Base-by-base conservation (phyloP, 1,140 invertebrate genomes). In the Lithobius niger region DNA sequence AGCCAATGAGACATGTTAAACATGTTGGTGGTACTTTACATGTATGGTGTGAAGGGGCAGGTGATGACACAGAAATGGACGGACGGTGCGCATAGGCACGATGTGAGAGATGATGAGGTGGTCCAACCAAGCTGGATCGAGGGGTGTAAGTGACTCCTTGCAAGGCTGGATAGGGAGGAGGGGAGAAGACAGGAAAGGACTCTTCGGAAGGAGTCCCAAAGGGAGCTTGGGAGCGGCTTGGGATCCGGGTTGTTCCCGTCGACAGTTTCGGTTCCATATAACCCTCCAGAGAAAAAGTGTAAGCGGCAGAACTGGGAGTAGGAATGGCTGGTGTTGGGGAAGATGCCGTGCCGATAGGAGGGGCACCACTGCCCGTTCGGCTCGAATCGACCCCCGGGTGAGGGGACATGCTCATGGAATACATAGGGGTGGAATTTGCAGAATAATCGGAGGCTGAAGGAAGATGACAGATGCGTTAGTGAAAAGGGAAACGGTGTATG, bases 131-230 rank as follows among this genome's bases (percentile, higher is more conserved):
- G 19, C 52, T 54, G 31, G 52, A 43, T 25, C 52, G 52, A n/a
- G 52, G 52, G 4, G 52, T 54, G 25, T 50, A 50, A 27, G 48
- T 68, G 45, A 60, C 58, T 45, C 61, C 55, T 40, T 55, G 52
- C 28, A 59, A 26, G 53, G 59, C 54, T 19, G 76, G 73, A 56
- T 80, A 81, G 0, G 83, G 83, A 2, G 84, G 83, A 2, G 86
- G 85, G 0, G 85, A 88, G 69, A 88, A 88, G 15, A 87, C 82
- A 1, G 85, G 84, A 59, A 85, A 88, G 48, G 82, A 84, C 55
- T 88, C 86, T 61, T 86, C 70, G 22, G 80, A 44, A 78, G 83
- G 44, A 76, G 77, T 58, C 49, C 43, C 57, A 42, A 3, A 52
- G 60, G 27, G 47, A 36, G 31, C 51, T 59, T 28, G 60, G 53